Conservation (phyloP, 2,113 vertebrate species). For the Heterochromis multidens region DNA sequence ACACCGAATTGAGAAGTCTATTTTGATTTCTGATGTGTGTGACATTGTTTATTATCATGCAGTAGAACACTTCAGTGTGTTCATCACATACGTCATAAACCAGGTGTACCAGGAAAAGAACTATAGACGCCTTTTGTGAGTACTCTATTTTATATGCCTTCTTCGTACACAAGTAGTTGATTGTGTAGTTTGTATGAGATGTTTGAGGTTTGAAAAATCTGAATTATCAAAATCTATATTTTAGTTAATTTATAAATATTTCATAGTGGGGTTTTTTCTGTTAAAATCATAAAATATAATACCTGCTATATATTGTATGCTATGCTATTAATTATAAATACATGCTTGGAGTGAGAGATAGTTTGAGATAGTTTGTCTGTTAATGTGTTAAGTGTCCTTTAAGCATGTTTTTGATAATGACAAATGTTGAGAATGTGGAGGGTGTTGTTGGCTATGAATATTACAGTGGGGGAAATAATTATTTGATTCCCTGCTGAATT, state of each 20-base stretch:
- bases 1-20: slow-evolving; percentile 89
- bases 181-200: background rate
- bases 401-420: background rate
- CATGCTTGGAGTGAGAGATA: background rate
- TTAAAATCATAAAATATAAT: background rate
- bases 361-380: background rate
- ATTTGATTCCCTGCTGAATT: background rate
- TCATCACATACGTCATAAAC: slow-evolving; percentile 94
- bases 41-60: slow-evolving; percentile 90
- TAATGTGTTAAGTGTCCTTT: background rate
- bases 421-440: background rate
- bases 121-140: slow-evolving; percentile 93
- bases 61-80: slow-evolving; percentile 83
- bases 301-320: background rate
- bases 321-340: background rate
- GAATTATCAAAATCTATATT: background rate
- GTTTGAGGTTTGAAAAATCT: background rate
- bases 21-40: slow-evolving; percentile 91
- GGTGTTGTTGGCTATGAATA: background rate
- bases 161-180: background rate
- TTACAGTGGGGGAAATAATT: background rate
- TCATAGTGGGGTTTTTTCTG: background rate
- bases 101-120: slow-evolving; percentile 96
- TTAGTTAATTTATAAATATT: background rate
- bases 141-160: slow-evolving; percentile 13